These are phyloP conservation scores for Macroramphosus scolopax DNA, from an alignment of 2,797 vertebrate genomes.

Conservation along the genomic window DNA sequence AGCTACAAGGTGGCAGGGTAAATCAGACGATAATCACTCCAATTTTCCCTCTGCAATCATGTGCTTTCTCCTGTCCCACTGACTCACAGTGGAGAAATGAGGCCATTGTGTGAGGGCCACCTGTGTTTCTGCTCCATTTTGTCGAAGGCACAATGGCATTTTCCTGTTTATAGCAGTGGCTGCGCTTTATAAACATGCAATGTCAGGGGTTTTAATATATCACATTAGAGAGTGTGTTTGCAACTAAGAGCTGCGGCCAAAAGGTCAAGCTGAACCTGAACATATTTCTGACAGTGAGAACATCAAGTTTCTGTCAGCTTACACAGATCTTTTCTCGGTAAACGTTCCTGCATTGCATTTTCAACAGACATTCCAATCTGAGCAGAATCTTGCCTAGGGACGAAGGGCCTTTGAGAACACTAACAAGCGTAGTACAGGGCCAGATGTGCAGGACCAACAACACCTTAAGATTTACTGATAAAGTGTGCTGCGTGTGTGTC, in stretches of 20 bases:
- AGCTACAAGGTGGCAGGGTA: slow-evolving; percentile 30
- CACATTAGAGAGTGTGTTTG: slow-evolving; percentile 25
- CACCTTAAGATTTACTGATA: slow-evolving; percentile 15
- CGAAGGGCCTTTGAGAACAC: slow-evolving; percentile 44
- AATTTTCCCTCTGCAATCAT: slow-evolving; percentile 46
- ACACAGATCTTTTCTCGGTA: slow-evolving; percentile 49
- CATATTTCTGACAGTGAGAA: slow-evolving; percentile 33
- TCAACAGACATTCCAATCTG: slow-evolving; percentile 53
- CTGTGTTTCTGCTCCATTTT: slow-evolving; percentile 60
- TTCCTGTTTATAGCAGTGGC: slow-evolving; percentile 50
- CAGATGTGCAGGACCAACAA: slow-evolving; percentile 42
- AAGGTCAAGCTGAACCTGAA: slow-evolving; percentile 61
- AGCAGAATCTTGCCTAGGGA: slow-evolving; percentile 52
- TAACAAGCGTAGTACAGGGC: slow-evolving; percentile 44
- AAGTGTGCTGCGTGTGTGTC: slow-evolving; percentile 1
- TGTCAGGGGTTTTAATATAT: slow-evolving; percentile 39
- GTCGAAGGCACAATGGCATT: slow-evolving; percentile 44
- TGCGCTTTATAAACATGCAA: slow-evolving; percentile 42
- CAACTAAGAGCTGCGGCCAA: slow-evolving; percentile 1
- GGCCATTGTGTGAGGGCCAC: slow-evolving; percentile 61
- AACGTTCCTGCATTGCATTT: slow-evolving; percentile 52
- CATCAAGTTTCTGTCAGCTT: slow-evolving; percentile 59
- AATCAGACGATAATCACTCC: slow-evolving; percentile 43
- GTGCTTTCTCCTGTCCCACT: slow-evolving; percentile 52
- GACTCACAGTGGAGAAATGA: slow-evolving; percentile 46